Evolutionary conservation across 2,113 vertebrate genomes (phyloP).

Genomic region (Nothocercus nigrocapillus): DNA sequence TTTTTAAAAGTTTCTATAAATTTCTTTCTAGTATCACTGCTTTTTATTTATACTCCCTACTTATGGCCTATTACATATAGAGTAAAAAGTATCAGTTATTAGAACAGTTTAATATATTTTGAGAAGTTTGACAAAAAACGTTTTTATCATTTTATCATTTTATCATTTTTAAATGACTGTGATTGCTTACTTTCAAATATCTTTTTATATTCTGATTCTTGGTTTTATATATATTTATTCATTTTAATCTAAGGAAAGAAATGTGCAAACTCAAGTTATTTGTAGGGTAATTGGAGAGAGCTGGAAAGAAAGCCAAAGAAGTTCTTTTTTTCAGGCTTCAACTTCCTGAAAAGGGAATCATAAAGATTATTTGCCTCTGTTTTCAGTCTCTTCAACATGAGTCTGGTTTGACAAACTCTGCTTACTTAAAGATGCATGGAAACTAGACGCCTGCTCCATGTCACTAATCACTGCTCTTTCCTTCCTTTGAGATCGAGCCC

Average conservation of each 20-base stretch:
- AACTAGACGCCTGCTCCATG: not conserved
- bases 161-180: not conserved
- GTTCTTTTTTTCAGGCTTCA: not conserved
- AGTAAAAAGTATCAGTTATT: not conserved
- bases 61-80: not conserved
- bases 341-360: not conserved
- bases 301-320: not conserved
- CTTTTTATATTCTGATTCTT: not conserved
- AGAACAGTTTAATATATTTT: not conserved
- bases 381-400: conserved; percentile 14
- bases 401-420: not conserved
- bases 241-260: not conserved
- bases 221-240: not conserved
- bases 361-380: not conserved
- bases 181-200: not conserved
- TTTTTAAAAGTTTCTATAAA: not conserved
- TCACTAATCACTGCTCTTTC: conserved; percentile 4
- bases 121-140: not conserved
- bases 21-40: not conserved
- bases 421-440: conserved; percentile 25
- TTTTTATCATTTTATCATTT: no score
- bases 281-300: not conserved
- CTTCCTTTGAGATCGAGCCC: not conserved
- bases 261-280: not conserved
- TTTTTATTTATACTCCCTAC: not conserved